Evolutionary conservation across 1,140 invertebrate genomes (phyloP), one percentile per base, ranked within the genome.

Genomic region (Platyura marginata): DNA sequence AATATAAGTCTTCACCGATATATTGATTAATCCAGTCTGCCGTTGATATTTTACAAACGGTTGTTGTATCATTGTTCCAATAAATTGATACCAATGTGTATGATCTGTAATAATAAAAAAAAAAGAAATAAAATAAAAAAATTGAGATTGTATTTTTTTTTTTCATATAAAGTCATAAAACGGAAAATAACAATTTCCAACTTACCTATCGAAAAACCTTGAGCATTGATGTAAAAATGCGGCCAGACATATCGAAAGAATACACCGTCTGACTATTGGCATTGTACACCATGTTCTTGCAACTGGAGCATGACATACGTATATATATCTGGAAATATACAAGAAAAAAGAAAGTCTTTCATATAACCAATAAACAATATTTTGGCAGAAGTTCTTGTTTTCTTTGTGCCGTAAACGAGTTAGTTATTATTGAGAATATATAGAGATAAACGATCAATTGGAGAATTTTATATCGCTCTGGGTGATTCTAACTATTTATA

Each of bases 241-340:
- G 6, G 78, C 59, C 21, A 84, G 49, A 21, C 76, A 77, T 38
- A 91, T 87, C 55, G 75, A 75, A 20, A 72, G 66, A 3, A 88
- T 75, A 46, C 77, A 81, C 46, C 77, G 79, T 48, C 77, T 72
- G 2, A 89, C 86, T 3, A 78, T 71, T 0, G 79, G 75, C 69
- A 89, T 79, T 0, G 87, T 92, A 59, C 88, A 92, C 76, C 84
- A 89, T 19, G 74, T 81, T 46, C 75, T 69, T 0, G 88, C 87
- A 44, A 81, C 71, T 1, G 83, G 78, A 3, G 85, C 82, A 59
- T 91, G 86, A 53, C 88, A 92, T 0, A 92, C 84, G 62, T 90
- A 92, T 46, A 92, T 88, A 63, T 91, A 92, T 45, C 59, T 61
- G 49, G 10, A n/a, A 42, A 21, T 2, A n/a, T n/a, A 16, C 9